phyloP scores from a whole-genome alignment of 2,888 invertebrate genomes.

The Drosophila monieri region DNA sequence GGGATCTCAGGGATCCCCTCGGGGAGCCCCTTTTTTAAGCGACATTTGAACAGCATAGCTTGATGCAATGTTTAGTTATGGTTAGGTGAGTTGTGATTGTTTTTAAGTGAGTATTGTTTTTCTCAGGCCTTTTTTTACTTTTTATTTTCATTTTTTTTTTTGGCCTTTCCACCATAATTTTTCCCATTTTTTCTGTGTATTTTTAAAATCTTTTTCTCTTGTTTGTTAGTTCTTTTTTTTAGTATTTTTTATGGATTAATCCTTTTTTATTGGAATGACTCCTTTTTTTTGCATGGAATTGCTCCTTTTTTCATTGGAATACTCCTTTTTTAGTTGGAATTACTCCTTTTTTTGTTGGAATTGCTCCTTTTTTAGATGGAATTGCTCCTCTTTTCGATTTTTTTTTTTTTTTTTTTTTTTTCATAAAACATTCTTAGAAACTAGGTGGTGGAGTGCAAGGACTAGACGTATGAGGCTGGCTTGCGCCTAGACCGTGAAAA shows the following conservation, averaged over 20 bases:
- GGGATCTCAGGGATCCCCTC: slow-evolving; percentile 42
- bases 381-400: slow-evolving; percentile 44
- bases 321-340: slow-evolving; percentile 48
- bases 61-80: slow-evolving; percentile 39
- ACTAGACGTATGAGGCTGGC: background rate
- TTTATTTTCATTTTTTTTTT: slow-evolving; percentile 46
- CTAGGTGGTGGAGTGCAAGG: slow-evolving; percentile 44
- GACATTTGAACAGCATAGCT: slow-evolving; percentile 32
- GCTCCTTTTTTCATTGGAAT: slow-evolving; percentile 50
- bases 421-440: slow-evolving; percentile 51
- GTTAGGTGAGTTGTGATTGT: slow-evolving; percentile 20
- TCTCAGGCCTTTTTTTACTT: slow-evolving; percentile 33
- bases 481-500: slow-evolving; percentile 5
- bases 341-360: slow-evolving; percentile 49
- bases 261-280: slow-evolving; percentile 35
- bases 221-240: slow-evolving; percentile 32
- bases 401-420: slow-evolving; percentile 39
- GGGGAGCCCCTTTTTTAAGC: slow-evolving; percentile 8
- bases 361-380: slow-evolving; percentile 55
- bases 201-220: slow-evolving; percentile 24
- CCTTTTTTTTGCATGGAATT: slow-evolving; percentile 36
- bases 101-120: slow-evolving; percentile 40
- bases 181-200: slow-evolving; percentile 27
- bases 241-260: slow-evolving; percentile 32
- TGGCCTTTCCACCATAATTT: slow-evolving; percentile 40